Conservation (phyloP, 2,888 invertebrate genomes). For the Heliconius sara region DNA sequence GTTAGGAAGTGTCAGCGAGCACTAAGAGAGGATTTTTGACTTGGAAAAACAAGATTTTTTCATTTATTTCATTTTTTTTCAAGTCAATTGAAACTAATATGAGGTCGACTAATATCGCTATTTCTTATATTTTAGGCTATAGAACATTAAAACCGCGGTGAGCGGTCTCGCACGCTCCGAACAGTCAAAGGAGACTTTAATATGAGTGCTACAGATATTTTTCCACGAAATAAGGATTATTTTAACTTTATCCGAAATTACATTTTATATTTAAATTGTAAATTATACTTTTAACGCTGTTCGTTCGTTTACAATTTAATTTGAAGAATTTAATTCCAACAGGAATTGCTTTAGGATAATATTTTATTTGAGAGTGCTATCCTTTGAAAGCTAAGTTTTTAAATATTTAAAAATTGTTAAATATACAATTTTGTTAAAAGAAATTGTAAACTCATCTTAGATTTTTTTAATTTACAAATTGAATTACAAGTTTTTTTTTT, state of each 20-base stretch:
- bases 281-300: constrained; percentile 7
- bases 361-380: neutral
- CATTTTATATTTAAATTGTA: constrained; percentile 25
- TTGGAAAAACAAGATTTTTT: no score
- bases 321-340: neutral
- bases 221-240: constrained; percentile 62
- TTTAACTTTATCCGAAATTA: constrained; percentile 51
- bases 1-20: no score
- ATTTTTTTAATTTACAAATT: no score
- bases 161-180: constrained; percentile 56
- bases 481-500: no score
- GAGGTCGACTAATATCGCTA: constrained; percentile 14
- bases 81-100: no score
- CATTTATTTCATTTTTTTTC: no score
- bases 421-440: no score
- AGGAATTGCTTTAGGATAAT: neutral
- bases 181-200: constrained; percentile 63
- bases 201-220: constrained; percentile 57
- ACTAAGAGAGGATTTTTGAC: no score
- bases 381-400: neutral
- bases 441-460: no score
- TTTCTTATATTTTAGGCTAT: constrained; percentile 43
- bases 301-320: neutral
- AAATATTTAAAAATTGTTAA: neutral
- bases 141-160: constrained; percentile 56